These are phyloP conservation scores for Anthopleura xanthogrammica DNA, from an alignment of 92 coral and sea anemone genomes.

Conservation along the genomic window DNA sequence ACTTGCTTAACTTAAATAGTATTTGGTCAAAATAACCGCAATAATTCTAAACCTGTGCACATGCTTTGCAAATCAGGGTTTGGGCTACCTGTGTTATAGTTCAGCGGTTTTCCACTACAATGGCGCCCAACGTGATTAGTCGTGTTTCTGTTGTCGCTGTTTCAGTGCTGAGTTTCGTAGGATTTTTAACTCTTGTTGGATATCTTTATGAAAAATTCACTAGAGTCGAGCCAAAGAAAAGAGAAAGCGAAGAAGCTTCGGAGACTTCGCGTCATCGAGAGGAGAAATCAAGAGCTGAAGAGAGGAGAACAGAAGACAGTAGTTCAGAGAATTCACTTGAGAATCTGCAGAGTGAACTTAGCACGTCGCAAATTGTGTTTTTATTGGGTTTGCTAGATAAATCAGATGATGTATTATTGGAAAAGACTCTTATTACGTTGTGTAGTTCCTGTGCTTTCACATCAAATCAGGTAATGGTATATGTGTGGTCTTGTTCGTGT, in stretches of 20 bases:
- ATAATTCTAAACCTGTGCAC: neutral
- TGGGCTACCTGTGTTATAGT: conserved; percentile 28
- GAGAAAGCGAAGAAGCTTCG: neutral
- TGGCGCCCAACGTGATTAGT: conserved; percentile 35
- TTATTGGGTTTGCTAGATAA: conserved; percentile 42
- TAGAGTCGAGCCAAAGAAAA: neutral
- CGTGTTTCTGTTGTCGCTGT: conserved; percentile 11
- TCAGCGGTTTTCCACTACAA: conserved; percentile 17
- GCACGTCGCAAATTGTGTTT: neutral
- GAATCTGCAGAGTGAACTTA: conserved; percentile 22
- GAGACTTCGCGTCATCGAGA: neutral
- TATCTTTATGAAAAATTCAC: conserved; percentile 22
- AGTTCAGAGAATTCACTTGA: neutral
- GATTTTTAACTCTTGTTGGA: conserved; percentile 30
- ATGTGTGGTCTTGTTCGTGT: neutral
- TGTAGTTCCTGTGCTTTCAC: conserved; percentile 72
- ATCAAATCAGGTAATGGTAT: conserved; percentile 56
- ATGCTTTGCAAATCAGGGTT: neutral
- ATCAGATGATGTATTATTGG: conserved; percentile 49
- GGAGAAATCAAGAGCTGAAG: neutral
- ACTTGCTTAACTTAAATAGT: too few species aligned
- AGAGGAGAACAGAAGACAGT: neutral
- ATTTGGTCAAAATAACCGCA: too few species aligned
- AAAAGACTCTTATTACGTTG: conserved; percentile 54
- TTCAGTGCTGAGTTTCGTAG: conserved; percentile 21